These are phyloP conservation scores for Enteromius afrohamiltoni DNA, from an alignment of 2,797 vertebrate species.

Conservation along the genomic window DNA sequence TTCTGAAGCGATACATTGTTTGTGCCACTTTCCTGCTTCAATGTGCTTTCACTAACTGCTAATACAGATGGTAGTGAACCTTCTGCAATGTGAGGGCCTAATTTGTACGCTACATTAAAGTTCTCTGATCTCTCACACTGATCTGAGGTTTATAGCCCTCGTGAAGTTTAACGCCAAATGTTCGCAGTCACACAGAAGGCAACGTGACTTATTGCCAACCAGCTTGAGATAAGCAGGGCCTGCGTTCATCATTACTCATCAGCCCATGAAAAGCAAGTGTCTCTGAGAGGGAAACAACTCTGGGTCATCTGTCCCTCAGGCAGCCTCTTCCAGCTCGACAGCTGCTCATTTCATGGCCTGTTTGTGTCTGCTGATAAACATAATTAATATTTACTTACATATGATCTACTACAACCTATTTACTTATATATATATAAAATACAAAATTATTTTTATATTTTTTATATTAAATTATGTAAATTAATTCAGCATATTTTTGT, in stretches of 20 bases:
- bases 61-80: slow-evolving; percentile 8
- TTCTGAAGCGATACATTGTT: not conserved
- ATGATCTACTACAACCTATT: not conserved
- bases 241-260: slow-evolving; percentile 66
- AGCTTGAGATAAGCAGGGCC: slow-evolving; percentile 54
- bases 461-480: not conserved
- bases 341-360: slow-evolving; percentile 65
- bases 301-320: slow-evolving; percentile 64
- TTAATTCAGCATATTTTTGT: not conserved
- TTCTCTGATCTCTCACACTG: slow-evolving; percentile 22
- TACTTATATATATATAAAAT: no score
- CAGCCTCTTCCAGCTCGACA: slow-evolving; percentile 70
- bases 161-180: slow-evolving; percentile 23
- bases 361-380: slow-evolving; percentile 58
- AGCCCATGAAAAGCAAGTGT: slow-evolving; percentile 61
- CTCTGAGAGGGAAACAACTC: slow-evolving; percentile 69
- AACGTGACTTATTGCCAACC: slow-evolving; percentile 58
- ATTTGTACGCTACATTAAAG: not conserved
- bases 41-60: not conserved
- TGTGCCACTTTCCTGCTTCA: not conserved
- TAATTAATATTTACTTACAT: not conserved
- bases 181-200: slow-evolving; percentile 38
- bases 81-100: not conserved
- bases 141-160: slow-evolving; percentile 47
- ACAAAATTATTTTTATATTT: not conserved